Evolutionary conservation across 2,113 vertebrate species (phyloP), one percentile per base, ranked within the genome.

Genomic region (Amazona guildingii): DNA sequence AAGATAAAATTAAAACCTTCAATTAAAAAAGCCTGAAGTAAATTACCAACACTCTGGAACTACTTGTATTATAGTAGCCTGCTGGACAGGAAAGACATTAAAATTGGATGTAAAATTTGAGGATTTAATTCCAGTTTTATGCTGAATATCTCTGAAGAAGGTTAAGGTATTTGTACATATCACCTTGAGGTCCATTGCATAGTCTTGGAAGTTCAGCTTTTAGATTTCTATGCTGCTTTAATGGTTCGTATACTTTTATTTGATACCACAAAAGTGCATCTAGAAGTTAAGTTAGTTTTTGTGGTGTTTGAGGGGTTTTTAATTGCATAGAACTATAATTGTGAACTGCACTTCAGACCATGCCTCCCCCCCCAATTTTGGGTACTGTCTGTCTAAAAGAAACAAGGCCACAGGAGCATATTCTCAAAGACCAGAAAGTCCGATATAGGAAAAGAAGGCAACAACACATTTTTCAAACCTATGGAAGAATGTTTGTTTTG

Each of bases 201-300:
- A 48, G 39, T 55, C 6, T 31, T 86, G 20, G 5, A 92, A 92
- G 18, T 79, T 70, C 62, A 88, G 16, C 13, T 93, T 92, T 88
- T 77, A 83, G 52, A 80, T n/a, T 80, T 77, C 35, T 57, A 15
- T 48, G 52, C 24, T 72, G 12, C 13, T 90, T 88, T 77, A 83
- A 74, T 23, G 44, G 57, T 86, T 92, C 75, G 54, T 94, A 74
- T 83, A 74, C 44, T 96, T 95, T 92, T 88, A 94, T 82, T 87
- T 79, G n/a, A 43, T 70, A 63, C 37, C 82, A 80, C 49, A 86
- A 88, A 96, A 86, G 7, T 29, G 8, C 73, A 80, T n/a, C 37
- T 64, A 83, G 86, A 92, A 83, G 59, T 82, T 90, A 72, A 43
- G 46, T 21, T 46, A 28, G 10, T 18, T 85, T 93, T 84, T 75